Percentiles rank a stretch among this genome's conserved stretches.
These are phyloP conservation scores for Periphyllus acericola DNA, from an alignment of 2,888 invertebrate species.

Conservation along the genomic window DNA sequence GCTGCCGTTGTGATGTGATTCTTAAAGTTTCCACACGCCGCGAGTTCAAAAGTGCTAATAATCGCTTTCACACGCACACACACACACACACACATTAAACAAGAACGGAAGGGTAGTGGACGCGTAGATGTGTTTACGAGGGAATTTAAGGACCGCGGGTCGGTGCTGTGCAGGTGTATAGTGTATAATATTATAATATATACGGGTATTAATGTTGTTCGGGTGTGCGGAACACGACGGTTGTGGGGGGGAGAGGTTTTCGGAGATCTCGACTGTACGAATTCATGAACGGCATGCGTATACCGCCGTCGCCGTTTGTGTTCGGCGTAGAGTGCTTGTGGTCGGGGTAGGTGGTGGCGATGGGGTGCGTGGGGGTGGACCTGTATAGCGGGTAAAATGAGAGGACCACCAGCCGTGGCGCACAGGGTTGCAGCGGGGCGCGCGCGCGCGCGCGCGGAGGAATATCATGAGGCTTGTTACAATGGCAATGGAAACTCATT, in stretches of 20 bases:
- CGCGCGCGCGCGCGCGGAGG: neutral
- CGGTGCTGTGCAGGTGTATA: too few relatives aligned
- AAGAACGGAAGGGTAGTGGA: neutral
- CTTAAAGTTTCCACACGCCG: conserved; percentile 14
- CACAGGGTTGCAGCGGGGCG: neutral
- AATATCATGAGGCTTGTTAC: conserved; percentile 28
- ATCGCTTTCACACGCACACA: neutral
- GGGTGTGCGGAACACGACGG: too few relatives aligned
- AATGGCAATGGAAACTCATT: conserved; percentile 50
- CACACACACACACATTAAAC: neutral
- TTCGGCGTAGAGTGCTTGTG: neutral
- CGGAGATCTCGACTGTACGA: neutral
- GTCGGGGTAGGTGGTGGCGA: too few relatives aligned
- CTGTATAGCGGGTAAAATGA: neutral
- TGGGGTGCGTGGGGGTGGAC: neutral
- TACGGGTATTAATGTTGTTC: too few relatives aligned
- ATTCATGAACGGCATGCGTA: too few relatives aligned
- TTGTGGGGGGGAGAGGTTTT: neutral
- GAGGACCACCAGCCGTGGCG: neutral
- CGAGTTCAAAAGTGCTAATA: conserved; percentile 40
- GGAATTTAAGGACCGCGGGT: too few relatives aligned
- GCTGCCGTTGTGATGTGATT: neutral
- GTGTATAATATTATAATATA: too few relatives aligned
- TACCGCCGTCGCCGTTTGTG: neutral
- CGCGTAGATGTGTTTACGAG: neutral